phyloP scores from a whole-genome alignment of 2,888 invertebrate species.

The Atethmia centrago region DNA sequence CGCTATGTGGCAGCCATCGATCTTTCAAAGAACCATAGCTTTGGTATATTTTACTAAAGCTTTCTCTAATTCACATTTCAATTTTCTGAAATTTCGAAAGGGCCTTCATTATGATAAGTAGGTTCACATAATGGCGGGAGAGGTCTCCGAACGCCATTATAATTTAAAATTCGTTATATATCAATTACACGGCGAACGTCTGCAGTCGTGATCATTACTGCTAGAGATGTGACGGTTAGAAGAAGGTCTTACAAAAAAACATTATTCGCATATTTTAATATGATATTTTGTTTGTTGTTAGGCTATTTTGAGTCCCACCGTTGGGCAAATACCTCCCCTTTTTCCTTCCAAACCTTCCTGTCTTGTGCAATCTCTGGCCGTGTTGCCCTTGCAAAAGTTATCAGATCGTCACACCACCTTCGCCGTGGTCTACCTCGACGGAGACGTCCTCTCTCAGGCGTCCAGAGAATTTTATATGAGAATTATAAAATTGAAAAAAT shows the following conservation, averaged over 20 bases:
- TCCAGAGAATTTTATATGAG: no score
- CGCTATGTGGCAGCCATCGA: no score
- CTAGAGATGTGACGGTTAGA: constrained; percentile 38
- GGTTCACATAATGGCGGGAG: constrained; percentile 26
- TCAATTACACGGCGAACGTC: constrained; percentile 62
- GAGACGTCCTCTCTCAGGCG: no score
- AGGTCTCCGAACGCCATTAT: constrained; percentile 54
- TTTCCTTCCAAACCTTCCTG: no score
- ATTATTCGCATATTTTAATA: not conserved
- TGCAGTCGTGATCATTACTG: constrained; percentile 60
- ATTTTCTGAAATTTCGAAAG: constrained; percentile 27
- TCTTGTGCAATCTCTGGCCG: no score
- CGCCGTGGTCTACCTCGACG: no score
- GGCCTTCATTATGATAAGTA: constrained; percentile 34
- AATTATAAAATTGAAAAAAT: not conserved
- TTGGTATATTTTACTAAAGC: not conserved
- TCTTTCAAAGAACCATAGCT: no score
- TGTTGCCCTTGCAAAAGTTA: no score
- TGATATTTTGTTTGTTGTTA: no score
- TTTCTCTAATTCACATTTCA: not conserved
- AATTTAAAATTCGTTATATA: constrained; percentile 64
- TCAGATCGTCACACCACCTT: no score
- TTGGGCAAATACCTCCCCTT: no score
- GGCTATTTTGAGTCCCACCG: no score
- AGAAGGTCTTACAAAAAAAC: not conserved